Evolutionary conservation across 2,888 invertebrate species (phyloP).

Genomic region (Lutraria lutraria): DNA sequence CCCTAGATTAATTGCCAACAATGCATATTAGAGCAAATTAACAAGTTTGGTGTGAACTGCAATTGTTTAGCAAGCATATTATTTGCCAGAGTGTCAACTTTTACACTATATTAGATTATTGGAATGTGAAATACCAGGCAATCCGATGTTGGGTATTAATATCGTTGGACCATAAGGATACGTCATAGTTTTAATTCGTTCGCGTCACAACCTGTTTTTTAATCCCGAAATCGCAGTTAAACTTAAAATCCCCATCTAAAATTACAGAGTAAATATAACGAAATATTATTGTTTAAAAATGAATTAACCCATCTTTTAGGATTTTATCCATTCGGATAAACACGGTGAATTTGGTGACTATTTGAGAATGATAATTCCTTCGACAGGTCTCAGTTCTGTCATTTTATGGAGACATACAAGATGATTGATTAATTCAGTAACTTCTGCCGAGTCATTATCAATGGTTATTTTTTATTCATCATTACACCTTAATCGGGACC

Average conservation of each 20-base stretch:
- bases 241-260: neutral
- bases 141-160: neutral
- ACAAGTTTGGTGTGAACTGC: constrained; percentile 29
- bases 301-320: neutral
- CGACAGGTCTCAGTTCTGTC: neutral
- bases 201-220: neutral
- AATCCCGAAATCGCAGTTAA: constrained; percentile 7
- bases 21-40: constrained; percentile 40
- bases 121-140: constrained; percentile 41
- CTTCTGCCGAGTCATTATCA: neutral
- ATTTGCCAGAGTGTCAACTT: constrained; percentile 48
- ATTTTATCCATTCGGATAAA: neutral
- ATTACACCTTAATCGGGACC: neutral
- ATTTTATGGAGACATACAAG: neutral
- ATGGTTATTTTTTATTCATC: neutral
- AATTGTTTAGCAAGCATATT: constrained; percentile 41
- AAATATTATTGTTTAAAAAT: neutral
- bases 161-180: neutral
- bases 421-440: constrained; percentile 2
- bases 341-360: neutral
- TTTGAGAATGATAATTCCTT: neutral
- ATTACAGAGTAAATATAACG: too few species aligned
- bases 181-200: neutral
- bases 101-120: constrained; percentile 49
- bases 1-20: constrained; percentile 45